These are phyloP conservation scores for Cyphomyrus plagiostoma DNA, from an alignment of 2,113 vertebrate genomes.

Conservation along the genomic window DNA sequence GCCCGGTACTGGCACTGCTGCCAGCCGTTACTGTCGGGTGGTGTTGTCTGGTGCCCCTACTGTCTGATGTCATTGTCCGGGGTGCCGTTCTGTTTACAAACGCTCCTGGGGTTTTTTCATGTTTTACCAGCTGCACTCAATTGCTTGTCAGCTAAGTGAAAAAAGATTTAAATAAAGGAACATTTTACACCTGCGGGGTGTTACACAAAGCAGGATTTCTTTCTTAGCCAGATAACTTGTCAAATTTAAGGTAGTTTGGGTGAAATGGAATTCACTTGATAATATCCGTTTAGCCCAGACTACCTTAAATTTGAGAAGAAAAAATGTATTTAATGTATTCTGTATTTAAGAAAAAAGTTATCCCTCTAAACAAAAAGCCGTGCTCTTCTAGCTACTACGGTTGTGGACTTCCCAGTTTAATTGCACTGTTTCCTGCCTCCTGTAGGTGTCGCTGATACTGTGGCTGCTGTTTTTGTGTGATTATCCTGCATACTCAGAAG, in stretches of 20 bases:
- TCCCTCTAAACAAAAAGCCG: neutral
- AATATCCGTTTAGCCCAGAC: neutral
- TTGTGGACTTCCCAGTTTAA: neutral
- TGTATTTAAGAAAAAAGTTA: neutral
- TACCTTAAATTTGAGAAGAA: neutral
- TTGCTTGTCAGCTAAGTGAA: neutral
- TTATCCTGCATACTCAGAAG: neutral
- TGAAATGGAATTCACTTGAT: neutral
- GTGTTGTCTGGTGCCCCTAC: neutral
- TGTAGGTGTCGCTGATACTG: conserved; percentile 76
- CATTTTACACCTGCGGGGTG: neutral
- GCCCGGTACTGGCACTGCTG: neutral
- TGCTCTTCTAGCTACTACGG: neutral
- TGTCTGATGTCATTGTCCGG: neutral
- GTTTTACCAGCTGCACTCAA: neutral
- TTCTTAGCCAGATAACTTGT: neutral
- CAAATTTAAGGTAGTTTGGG: neutral
- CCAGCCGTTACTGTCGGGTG: neutral
- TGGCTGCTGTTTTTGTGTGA: conserved; percentile 72
- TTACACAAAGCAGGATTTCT: neutral
- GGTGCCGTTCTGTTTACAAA: neutral
- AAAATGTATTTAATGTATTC: too few species aligned
- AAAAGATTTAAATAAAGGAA: neutral
- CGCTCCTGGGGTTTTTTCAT: neutral
- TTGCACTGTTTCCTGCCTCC: neutral